These are phyloP conservation scores for Oophaga pumilio DNA, from an alignment of 2,113 vertebrate species.

Conservation along the genomic window DNA sequence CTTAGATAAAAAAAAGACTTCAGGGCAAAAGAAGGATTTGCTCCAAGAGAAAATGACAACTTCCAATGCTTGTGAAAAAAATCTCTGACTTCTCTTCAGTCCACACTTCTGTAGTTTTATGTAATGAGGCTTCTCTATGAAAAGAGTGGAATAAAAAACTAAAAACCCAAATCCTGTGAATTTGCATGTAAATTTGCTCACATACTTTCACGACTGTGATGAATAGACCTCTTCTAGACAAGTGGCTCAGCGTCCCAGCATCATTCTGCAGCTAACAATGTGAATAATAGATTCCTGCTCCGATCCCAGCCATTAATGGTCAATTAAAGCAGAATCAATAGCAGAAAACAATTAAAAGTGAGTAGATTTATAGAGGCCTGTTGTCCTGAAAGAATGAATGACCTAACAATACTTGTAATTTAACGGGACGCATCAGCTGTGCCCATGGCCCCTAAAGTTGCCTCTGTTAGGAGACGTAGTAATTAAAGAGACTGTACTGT, in stretches of 20 bases:
- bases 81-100: neutral
- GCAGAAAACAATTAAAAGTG: conserved; percentile 13
- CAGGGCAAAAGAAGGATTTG: too few species aligned
- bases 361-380: conserved; percentile 33
- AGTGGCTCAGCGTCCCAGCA: conserved; percentile 12
- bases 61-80: neutral
- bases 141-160: neutral
- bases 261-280: conserved; percentile 22
- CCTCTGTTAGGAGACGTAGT: neutral
- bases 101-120: neutral
- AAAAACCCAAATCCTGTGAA: neutral
- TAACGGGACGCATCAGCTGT: neutral
- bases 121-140: neutral
- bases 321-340: conserved; percentile 43
- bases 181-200: neutral
- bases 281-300: conserved; percentile 37
- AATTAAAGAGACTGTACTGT: neutral
- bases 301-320: neutral
- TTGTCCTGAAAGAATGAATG: conserved; percentile 5
- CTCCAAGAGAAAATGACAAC: too few species aligned
- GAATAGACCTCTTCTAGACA: conserved; percentile 29
- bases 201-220: conserved; percentile 5
- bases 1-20: too few species aligned
- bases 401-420: neutral
- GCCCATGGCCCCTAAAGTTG: neutral